Evolutionary conservation across 2,888 invertebrate species (phyloP).

Genomic region (Spisula subtruncata): DNA sequence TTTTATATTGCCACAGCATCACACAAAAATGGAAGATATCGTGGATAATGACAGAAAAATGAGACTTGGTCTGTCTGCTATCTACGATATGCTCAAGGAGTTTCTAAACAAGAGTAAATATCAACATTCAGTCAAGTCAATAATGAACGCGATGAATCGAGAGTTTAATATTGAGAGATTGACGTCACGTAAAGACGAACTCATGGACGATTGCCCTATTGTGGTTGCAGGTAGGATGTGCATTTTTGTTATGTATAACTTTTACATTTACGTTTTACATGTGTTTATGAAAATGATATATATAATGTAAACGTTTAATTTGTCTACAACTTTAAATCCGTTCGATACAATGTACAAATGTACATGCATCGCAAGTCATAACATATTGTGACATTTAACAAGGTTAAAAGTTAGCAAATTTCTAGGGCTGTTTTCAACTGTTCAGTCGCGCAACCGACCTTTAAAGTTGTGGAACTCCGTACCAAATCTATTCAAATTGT

Average conservation of each 20-base stretch:
- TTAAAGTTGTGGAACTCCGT: too few relatives aligned
- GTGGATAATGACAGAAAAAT: constrained; percentile 68
- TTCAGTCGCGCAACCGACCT: too few relatives aligned
- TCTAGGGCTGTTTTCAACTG: too few relatives aligned
- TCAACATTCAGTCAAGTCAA: constrained; percentile 52
- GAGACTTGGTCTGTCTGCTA: constrained; percentile 67
- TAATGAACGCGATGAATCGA: constrained; percentile 61
- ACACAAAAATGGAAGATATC: constrained; percentile 70
- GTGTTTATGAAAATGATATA: too few relatives aligned
- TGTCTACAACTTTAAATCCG: neutral
- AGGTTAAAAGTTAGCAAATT: neutral
- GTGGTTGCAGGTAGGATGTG: constrained; percentile 74
- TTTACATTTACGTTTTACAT: neutral
- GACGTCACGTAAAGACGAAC: constrained; percentile 54
- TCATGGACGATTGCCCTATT: constrained; percentile 75
- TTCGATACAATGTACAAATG: too few relatives aligned
- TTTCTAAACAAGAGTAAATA: constrained; percentile 57
- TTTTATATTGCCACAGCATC: constrained; percentile 43
- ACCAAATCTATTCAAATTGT: too few relatives aligned
- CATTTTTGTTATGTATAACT: too few relatives aligned
- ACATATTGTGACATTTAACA: neutral
- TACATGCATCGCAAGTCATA: neutral
- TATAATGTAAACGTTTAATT: too few relatives aligned
- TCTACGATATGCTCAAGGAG: constrained; percentile 67
- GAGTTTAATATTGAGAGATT: constrained; percentile 54